Base-by-base conservation (phyloP, 2,888 invertebrate species). In the Drosophila rellima region DNA sequence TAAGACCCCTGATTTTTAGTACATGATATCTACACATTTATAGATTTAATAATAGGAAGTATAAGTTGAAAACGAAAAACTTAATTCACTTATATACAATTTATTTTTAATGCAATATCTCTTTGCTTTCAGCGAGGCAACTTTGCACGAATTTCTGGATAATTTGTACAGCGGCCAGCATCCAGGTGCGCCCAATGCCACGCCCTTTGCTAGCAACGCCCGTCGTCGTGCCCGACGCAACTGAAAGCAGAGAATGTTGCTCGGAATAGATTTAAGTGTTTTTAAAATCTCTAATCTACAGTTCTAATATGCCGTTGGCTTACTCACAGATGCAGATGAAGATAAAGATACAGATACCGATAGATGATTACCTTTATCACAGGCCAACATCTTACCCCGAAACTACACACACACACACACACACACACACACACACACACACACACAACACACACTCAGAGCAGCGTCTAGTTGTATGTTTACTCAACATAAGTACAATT, bases 81-180 rank as follows among this genome's bases (percentile, higher is more conserved):
- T n/a, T n/a, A n/a, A n/a, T n/a, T n/a, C n/a, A n/a, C n/a, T n/a
- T n/a, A n/a, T n/a, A 23, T 26, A 7, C 6, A 7, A 1, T 26
- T 26, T 26, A 20, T 20, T 20, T 20, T 2, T 26, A 7, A 26
- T 7, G 7, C 26, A 7, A 26, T 26, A 7, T 17, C 7, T n/a
- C 2, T 8, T 20, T 10, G 2, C 10, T 65, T 79, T 4, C 63
- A 92, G 93, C 74, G 92, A 92, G 75, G 91, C 92, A 45, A 90
- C 90, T 17, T 76, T 93, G 77, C 92, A 92, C 63, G 92, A 93
- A 74, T 92, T 93, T 74, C 84, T 93, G 67, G 92, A 93, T 66
- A 93, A 92, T 80, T 87, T 93, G 70, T 93, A 93, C 61, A 92
- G 92, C 68, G 92, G 92, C 2, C 92, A 92, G 73, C 91, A 92